phyloP scores from a whole-genome alignment of 1,140 invertebrate genomes.

The Diachasmimorpha longicaudata region DNA sequence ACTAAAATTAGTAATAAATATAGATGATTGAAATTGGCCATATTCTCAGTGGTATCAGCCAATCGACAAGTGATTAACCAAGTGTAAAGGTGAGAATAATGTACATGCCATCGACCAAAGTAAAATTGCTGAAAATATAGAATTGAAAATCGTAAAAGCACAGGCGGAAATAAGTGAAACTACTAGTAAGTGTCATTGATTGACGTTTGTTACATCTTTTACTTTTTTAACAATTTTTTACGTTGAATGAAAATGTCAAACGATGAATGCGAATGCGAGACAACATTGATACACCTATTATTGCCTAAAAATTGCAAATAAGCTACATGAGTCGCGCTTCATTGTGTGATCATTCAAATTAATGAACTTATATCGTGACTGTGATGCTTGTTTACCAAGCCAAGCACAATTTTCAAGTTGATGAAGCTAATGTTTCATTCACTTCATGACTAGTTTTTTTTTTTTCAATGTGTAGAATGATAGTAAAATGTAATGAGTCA shows the following conservation, averaged over 20 bases:
- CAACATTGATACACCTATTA: constrained; percentile 15
- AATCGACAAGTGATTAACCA: not conserved
- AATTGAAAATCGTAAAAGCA: not conserved
- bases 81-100: not conserved
- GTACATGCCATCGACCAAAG: not conserved
- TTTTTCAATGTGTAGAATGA: not conserved
- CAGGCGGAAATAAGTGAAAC: not conserved
- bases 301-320: constrained; percentile 24
- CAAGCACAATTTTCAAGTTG: constrained; percentile 19
- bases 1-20: too few relatives aligned
- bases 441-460: not conserved
- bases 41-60: too few relatives aligned
- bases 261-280: not conserved
- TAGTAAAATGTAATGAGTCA: not conserved
- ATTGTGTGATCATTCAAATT: constrained; percentile 3
- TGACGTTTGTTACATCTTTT: constrained; percentile 1
- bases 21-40: too few relatives aligned
- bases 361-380: constrained; percentile 21
- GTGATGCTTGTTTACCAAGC: constrained; percentile 25
- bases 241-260: not conserved
- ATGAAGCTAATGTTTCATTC: constrained; percentile 1
- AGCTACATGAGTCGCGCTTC: not conserved
- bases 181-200: not conserved
- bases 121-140: not conserved
- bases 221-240: not conserved